Evolutionary conservation across 2,888 invertebrate genomes (phyloP).

Genomic region (Caradrina kadenii): DNA sequence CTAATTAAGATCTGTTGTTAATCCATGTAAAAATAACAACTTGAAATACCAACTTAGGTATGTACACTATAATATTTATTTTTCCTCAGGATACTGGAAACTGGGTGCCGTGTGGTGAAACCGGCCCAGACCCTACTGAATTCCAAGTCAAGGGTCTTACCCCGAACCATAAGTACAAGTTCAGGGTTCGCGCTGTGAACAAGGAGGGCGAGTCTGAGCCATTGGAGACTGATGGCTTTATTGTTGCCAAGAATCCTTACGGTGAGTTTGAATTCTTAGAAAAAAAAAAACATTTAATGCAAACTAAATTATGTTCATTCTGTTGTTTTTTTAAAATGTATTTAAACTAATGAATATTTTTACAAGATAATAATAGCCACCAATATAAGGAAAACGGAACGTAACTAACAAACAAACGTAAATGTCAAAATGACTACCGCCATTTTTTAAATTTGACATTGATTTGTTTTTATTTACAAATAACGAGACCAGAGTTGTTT

Average conservation of each 20-base stretch:
- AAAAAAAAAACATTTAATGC: neutral
- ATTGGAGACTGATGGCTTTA: conserved; percentile 96
- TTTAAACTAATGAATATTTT: too few species aligned
- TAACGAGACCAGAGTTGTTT: conserved; percentile 16
- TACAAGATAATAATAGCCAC: too few species aligned
- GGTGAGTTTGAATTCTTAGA: conserved; percentile 87
- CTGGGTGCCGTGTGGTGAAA: conserved; percentile 99
- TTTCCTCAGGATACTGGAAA: conserved; percentile 94
- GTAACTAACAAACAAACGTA: conserved; percentile 14
- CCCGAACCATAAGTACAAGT: conserved; percentile 99
- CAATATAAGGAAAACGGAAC: conserved; percentile 28
- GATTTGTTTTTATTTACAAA: conserved; percentile 64
- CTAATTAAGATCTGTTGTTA: too few species aligned
- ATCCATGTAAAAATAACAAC: too few species aligned
- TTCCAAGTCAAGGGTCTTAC: conserved; percentile 97
- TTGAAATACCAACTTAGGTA: too few species aligned
- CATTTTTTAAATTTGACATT: conserved; percentile 49
- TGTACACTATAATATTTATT: neutral
- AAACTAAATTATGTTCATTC: too few species aligned
- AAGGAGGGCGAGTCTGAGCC: conserved; percentile 99
- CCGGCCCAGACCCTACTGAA: conserved; percentile 94
- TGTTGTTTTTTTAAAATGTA: too few species aligned
- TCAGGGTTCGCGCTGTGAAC: conserved; percentile 99
- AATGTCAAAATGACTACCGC: conserved; percentile 31
- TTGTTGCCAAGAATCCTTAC: conserved; percentile 98